A percentile compares a stretch with the other conserved stretches of the same genome.
phyloP scores from a whole-genome alignment of 2,888 invertebrate genomes.

The Drosophila anomelani region DNA sequence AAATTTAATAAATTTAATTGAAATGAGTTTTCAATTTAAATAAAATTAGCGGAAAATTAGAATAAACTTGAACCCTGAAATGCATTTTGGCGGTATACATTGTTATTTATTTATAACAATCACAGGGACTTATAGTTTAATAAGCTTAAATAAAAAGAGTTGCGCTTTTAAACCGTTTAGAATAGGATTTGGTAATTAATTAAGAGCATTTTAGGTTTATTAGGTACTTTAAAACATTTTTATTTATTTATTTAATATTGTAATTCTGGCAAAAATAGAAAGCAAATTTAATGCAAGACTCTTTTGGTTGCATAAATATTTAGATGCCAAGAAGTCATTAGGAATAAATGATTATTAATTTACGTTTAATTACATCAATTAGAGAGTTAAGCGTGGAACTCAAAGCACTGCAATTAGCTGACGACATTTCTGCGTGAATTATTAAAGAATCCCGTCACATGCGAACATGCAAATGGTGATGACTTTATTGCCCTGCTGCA shows the following conservation, averaged over 20 bases:
- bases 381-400: neutral
- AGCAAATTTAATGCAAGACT: neutral
- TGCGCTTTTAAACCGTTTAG: neutral
- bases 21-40: neutral
- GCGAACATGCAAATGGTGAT: conserved; percentile 16
- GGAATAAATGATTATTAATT: conserved; percentile 21
- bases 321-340: conserved; percentile 15
- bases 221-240: neutral
- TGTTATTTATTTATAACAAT: neutral
- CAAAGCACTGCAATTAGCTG: conserved; percentile 22
- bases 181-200: neutral
- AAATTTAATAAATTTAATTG: neutral
- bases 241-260: too few species aligned
- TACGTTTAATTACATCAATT: conserved; percentile 23
- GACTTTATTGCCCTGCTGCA: conserved; percentile 22
- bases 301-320: neutral
- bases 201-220: neutral
- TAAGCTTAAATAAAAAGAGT: neutral
- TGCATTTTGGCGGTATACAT: neutral
- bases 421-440: conserved; percentile 16
- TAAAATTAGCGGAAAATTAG: neutral
- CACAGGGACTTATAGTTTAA: neutral
- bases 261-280: neutral
- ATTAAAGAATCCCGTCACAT: conserved; percentile 19
- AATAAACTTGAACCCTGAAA: neutral